Evolutionary conservation across 2,888 invertebrate species (phyloP).

Genomic region (Acanthoscelides obtectus): DNA sequence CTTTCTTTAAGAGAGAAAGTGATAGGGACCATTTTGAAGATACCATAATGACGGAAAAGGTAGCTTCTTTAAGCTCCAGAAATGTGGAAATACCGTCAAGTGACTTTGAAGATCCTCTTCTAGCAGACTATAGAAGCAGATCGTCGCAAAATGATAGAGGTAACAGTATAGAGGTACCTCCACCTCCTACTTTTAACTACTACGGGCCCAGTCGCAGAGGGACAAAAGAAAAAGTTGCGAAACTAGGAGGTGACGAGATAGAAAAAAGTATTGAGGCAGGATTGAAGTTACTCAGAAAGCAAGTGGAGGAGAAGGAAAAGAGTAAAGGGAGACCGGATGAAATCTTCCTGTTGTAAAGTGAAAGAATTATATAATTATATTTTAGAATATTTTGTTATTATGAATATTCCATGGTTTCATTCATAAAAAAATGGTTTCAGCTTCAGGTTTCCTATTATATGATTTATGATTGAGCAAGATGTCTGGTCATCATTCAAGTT

Average conservation of each 20-base stretch:
- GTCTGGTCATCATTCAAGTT: too few species aligned
- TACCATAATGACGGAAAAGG: constrained; percentile 1
- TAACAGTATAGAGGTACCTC: constrained; percentile 55
- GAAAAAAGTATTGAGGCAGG: constrained; percentile 55
- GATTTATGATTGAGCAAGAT: too few species aligned
- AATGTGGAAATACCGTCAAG: background rate
- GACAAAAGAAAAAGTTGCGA: constrained; percentile 11
- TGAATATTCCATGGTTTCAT: background rate
- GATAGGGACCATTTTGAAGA: constrained; percentile 9
- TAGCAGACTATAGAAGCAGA: constrained; percentile 21
- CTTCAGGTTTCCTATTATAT: too few species aligned
- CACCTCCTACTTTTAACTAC: constrained; percentile 63
- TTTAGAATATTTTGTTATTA: background rate
- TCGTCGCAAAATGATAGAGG: constrained; percentile 18
- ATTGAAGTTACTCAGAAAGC: constrained; percentile 51
- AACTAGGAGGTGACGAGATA: constrained; percentile 33
- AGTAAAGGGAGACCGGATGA: constrained; percentile 15
- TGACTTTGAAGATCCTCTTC: constrained; percentile 24
- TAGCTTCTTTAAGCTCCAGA: background rate
- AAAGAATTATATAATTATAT: background rate
- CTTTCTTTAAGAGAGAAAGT: background rate
- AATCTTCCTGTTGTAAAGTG: constrained; percentile 11
- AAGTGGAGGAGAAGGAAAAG: constrained; percentile 47
- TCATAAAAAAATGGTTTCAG: too few species aligned
- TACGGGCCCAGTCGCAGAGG: constrained; percentile 49